Conservation (phyloP, 2,888 invertebrate species). For the Nebria salina region DNA sequence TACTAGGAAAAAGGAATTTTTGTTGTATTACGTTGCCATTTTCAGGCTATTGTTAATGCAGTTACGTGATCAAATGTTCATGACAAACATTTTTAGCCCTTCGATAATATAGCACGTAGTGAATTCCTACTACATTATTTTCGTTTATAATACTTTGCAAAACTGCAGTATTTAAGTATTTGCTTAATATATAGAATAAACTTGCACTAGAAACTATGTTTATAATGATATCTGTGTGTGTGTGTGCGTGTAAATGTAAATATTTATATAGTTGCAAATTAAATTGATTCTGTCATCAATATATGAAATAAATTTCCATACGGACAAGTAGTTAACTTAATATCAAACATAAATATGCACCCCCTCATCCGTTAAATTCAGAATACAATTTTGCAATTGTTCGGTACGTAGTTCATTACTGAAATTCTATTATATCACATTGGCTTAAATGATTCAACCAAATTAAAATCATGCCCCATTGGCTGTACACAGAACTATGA, state of each 20-base stretch:
- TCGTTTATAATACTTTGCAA: too few relatives aligned
- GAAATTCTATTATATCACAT: constrained; percentile 39
- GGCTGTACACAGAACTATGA: not conserved
- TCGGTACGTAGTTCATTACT: constrained; percentile 37
- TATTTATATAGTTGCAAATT: not conserved
- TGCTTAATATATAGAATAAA: too few relatives aligned
- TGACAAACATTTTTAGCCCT: too few relatives aligned
- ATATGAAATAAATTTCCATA: not conserved
- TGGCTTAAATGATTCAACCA: constrained; percentile 32
- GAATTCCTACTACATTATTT: too few relatives aligned
- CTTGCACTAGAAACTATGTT: too few relatives aligned
- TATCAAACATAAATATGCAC: not conserved
- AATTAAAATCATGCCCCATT: constrained; percentile 33
- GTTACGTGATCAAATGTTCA: not conserved
- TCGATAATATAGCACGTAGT: too few relatives aligned
- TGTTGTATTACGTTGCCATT: constrained; percentile 7
- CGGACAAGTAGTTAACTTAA: not conserved
- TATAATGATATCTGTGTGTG: too few relatives aligned
- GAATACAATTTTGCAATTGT: constrained; percentile 19
- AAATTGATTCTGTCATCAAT: not conserved
- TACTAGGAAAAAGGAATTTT: not conserved
- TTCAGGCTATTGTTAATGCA: not conserved
- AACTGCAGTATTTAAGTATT: too few relatives aligned
- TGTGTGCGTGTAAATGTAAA: too few relatives aligned
- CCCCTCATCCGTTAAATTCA: not conserved